Base-by-base conservation (phyloP, 2,113 vertebrate genomes). In the Phainopepla nitens region DNA sequence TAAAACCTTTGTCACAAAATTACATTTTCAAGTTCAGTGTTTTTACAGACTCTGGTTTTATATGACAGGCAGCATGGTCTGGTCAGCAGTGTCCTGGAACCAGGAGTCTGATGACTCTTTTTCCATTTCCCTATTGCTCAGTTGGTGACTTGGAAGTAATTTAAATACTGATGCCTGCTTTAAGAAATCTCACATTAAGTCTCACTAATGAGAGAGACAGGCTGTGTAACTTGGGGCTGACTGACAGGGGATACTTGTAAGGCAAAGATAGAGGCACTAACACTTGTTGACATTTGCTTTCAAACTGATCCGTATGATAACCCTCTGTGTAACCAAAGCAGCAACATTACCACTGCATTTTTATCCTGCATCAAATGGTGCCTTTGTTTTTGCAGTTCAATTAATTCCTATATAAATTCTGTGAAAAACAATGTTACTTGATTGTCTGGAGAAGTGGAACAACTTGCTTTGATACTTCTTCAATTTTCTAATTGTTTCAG, bases 201-300 rank as follows among this genome's bases (percentile, higher is more conserved):
- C 62, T 83, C 45, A 57, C 56, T 70, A 71, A 28, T 7, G 35
- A 71, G 68, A 94, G 44, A 78, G 53, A 47, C 4, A 65, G 15
- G n/a, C 22, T 62, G 64, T 80, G 22, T 51, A 88, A 83, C 54
- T 64, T 5, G 1, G 71, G 41, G 64, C 66, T 73, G 75, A 82
- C 31, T 71, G 72, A 68, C 49, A 82, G 6, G 47, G 60, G 65
- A 90, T 70, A 70, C 69, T 65, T 89, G 61, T 51, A 80, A 92
- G 75, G 90, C 68, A 91, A 84, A 87, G 75, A 94, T 0, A 89
- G 89, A 87, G 65, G 68, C 60, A 95, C 82, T 73, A 90, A 85
- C 65, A 45, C 50, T 51, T 96, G 73, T 9, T 95, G 87, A 95
- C 50, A 75, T 90, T 93, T 85, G 58, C 94, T 96, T 96, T 94